These are phyloP conservation scores for Fabriciana adippe DNA, from an alignment of 2,888 invertebrate species.

Conservation along the genomic window DNA sequence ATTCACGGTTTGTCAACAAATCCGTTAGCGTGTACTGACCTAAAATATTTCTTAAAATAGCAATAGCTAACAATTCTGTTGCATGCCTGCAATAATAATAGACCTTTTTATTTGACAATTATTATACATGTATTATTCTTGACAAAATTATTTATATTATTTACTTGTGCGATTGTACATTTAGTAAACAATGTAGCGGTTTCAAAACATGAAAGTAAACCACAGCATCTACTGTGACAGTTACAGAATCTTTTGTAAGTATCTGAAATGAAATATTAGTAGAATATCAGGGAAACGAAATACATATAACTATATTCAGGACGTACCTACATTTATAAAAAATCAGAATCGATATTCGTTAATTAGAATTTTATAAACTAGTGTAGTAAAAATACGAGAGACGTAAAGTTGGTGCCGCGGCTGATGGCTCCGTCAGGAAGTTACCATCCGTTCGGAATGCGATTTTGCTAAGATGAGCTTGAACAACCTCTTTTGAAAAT, in stretches of 20 bases:
- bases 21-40: conserved; percentile 84
- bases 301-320: background rate
- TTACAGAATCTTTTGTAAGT: conserved; percentile 91
- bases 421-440: no score
- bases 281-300: conserved; percentile 64
- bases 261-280: conserved; percentile 81
- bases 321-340: no score
- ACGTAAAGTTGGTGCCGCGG: no score
- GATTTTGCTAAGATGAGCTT: background rate
- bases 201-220: conserved; percentile 88
- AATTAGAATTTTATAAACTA: no score
- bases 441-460: no score
- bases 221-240: conserved; percentile 93
- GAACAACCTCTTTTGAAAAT: background rate
- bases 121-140: background rate
- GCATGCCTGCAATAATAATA: conserved; percentile 51
- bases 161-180: conserved; percentile 56
- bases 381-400: no score
- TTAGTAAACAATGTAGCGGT: conserved; percentile 85
- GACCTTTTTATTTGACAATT: background rate
- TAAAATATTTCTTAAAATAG: conserved; percentile 81
- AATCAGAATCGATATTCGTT: no score
- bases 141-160: background rate
- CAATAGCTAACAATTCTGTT: conserved; percentile 70
- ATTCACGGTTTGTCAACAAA: conserved; percentile 83